phyloP scores from a whole-genome alignment of 1,140 invertebrate species.

The Rhagoletis zephyria region DNA sequence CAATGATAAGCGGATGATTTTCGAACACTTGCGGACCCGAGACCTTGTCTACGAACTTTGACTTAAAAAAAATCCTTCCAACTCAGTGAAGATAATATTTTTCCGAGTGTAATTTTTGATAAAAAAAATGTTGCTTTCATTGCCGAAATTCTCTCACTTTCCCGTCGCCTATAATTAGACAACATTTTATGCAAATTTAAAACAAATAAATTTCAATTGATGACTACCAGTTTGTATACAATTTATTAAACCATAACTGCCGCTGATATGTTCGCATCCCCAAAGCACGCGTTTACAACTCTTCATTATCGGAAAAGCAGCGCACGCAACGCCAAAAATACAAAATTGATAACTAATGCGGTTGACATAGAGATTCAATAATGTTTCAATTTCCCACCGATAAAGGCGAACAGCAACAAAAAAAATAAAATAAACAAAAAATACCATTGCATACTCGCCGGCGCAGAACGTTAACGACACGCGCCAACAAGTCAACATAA shows the following conservation, averaged over 20 bases:
- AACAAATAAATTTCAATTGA: constrained; percentile 6
- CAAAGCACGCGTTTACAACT: neutral
- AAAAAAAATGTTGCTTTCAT: too few species aligned
- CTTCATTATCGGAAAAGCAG: neutral
- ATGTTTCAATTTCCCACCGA: constrained; percentile 10
- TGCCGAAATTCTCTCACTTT: neutral
- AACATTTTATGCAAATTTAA: neutral
- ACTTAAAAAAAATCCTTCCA: too few species aligned
- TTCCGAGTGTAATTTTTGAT: too few species aligned
- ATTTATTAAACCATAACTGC: neutral
- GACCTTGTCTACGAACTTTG: too few species aligned
- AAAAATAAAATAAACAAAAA: neutral
- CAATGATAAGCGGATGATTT: too few species aligned
- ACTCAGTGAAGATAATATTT: too few species aligned
- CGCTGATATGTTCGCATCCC: neutral
- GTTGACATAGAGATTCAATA: neutral
- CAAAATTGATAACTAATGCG: neutral
- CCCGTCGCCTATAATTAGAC: neutral
- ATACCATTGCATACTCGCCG: neutral
- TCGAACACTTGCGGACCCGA: too few species aligned
- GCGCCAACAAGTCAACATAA: constrained; percentile 42
- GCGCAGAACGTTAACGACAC: constrained; percentile 1
- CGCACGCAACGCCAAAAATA: neutral
- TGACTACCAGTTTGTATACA: neutral
- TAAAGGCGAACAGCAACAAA: neutral